Conservation (phyloP, 92 coral and sea anemone genomes). For the Epizoanthus scotinus region DNA sequence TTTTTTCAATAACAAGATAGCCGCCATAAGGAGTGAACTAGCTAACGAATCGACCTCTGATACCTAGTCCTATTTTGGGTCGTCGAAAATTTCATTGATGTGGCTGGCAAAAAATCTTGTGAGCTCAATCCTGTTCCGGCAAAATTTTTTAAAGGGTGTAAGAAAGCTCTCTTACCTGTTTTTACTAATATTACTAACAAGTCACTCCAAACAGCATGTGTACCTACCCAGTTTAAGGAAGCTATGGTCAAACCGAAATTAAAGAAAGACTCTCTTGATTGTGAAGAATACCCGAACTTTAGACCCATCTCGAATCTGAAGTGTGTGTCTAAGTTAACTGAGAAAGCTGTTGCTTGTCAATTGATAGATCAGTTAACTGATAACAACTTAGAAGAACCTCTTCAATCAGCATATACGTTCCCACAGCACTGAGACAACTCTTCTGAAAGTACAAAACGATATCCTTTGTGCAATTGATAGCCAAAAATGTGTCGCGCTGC, state of each 20-base stretch:
- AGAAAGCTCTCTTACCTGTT: too few species aligned
- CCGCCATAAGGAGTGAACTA: too few species aligned
- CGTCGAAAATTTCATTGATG: too few species aligned
- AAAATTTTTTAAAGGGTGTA: too few species aligned
- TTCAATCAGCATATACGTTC: slow-evolving; percentile 4
- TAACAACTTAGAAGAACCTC: slow-evolving; percentile 23
- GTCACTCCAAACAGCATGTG: too few species aligned
- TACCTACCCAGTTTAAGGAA: too few species aligned
- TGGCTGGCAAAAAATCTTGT: too few species aligned
- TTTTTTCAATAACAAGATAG: neutral
- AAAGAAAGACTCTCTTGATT: too few species aligned
- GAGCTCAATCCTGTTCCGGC: too few species aligned
- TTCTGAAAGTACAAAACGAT: slow-evolving; percentile 19
- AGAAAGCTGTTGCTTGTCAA: slow-evolving; percentile 17
- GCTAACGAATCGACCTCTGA: too few species aligned
- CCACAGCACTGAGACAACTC: slow-evolving; percentile 20
- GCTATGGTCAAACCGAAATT: too few species aligned
- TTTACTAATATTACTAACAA: too few species aligned
- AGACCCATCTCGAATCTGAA: slow-evolving; percentile 22
- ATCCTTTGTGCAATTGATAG: slow-evolving; percentile 21
- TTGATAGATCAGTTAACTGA: slow-evolving; percentile 1
- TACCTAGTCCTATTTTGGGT: neutral
- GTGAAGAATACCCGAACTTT: neutral
- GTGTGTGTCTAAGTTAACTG: neutral
- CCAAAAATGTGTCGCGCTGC: slow-evolving; percentile 22